Conservation (phyloP, 2,888 invertebrate genomes). For the Cantharis nigra region DNA sequence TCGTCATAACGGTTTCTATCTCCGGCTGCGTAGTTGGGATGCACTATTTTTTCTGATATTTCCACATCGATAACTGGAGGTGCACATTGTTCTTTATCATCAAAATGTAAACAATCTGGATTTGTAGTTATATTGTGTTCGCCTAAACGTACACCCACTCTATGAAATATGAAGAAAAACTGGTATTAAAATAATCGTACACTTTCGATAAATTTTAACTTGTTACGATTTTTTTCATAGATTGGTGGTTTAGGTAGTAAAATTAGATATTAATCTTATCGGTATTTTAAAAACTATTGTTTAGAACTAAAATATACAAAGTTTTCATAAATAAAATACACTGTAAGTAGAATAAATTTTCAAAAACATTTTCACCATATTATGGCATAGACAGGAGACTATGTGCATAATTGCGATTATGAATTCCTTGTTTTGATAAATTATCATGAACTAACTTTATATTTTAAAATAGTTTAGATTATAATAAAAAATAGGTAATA, state of each 20-base stretch:
- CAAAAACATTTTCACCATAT: too few relatives aligned
- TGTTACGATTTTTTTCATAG: too few relatives aligned
- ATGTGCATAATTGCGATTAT: too few relatives aligned
- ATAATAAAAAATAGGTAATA: background rate
- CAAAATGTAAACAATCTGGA: conserved; percentile 63
- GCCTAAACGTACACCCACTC: conserved; percentile 66
- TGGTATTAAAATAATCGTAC: background rate
- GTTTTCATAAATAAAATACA: too few relatives aligned
- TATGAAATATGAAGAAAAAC: conserved; percentile 37
- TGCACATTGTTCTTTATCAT: conserved; percentile 58
- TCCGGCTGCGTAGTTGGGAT: conserved; percentile 65
- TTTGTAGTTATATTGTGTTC: conserved; percentile 63
- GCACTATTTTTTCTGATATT: conserved; percentile 67
- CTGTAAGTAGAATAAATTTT: too few relatives aligned
- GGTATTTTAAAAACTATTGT: too few relatives aligned
- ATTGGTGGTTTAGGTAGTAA: too few relatives aligned
- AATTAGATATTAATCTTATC: too few relatives aligned
- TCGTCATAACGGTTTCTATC: conserved; percentile 68
- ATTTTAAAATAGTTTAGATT: background rate
- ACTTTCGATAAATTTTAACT: too few relatives aligned
- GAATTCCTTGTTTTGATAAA: too few relatives aligned
- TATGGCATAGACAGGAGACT: too few relatives aligned
- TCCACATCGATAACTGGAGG: conserved; percentile 63
- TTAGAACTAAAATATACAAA: too few relatives aligned
- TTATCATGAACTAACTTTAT: background rate